Conservation (phyloP, 2,888 invertebrate genomes). For the Bibio marci region DNA sequence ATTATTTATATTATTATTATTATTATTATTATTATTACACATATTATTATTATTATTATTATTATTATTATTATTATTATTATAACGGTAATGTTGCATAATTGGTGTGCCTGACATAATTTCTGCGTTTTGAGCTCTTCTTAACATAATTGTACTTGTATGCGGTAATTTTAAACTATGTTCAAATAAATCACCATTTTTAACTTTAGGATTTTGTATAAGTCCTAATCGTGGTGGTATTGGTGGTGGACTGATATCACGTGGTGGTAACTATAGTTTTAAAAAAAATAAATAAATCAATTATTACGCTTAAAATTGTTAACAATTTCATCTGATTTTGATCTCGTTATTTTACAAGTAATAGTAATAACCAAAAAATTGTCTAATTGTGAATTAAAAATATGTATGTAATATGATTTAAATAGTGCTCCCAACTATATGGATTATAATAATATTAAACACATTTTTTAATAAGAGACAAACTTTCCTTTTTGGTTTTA, state of each 20-base stretch:
- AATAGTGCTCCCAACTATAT: too few species aligned
- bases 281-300: neutral
- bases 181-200: slow-evolving; percentile 11
- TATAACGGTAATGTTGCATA: too few species aligned
- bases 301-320: neutral
- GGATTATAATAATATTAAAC: too few species aligned
- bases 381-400: too few species aligned
- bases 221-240: slow-evolving; percentile 37
- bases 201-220: neutral
- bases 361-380: slow-evolving; percentile 4
- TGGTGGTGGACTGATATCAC: slow-evolving; percentile 48
- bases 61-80: too few species aligned
- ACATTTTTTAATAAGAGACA: too few species aligned
- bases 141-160: slow-evolving; percentile 37
- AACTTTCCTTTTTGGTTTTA: too few species aligned
- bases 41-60: too few species aligned
- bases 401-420: too few species aligned
- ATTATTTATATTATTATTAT: too few species aligned
- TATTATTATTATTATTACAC: neutral
- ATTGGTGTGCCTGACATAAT: too few species aligned
- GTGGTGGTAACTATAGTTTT: slow-evolving; percentile 41
- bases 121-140: slow-evolving; percentile 17
- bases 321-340: neutral
- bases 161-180: slow-evolving; percentile 33
- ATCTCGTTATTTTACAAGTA: neutral